phyloP scores from a whole-genome alignment of 2,797 vertebrate species.

The Rallus crepitans region DNA sequence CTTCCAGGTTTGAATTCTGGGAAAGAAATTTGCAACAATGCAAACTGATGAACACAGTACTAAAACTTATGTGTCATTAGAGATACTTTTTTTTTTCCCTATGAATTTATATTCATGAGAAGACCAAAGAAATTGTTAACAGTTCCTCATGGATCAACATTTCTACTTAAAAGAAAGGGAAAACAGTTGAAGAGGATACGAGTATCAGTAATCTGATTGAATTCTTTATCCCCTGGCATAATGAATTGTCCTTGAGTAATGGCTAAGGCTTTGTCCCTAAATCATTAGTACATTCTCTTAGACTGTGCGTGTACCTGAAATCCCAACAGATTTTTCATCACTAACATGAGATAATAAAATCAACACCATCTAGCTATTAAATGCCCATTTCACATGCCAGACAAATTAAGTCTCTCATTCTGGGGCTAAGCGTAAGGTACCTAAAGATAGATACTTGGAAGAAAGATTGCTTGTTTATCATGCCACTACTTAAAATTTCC shows the following conservation, averaged over 20 bases:
- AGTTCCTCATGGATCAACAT: conserved; percentile 9
- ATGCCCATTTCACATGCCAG: neutral
- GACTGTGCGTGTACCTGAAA: neutral
- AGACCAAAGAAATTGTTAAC: neutral
- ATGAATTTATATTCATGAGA: neutral
- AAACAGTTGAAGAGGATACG: conserved; percentile 10
- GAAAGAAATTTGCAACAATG: conserved; percentile 26
- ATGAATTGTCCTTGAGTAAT: neutral
- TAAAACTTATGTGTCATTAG: neutral
- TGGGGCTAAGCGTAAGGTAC: neutral
- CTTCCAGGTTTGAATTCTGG: conserved; percentile 20
- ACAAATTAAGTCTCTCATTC: neutral
- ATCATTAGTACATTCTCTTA: neutral
- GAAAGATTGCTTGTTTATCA: neutral
- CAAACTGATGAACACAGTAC: neutral
- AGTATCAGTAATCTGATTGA: neutral
- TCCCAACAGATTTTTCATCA: neutral
- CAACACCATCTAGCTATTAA: neutral
- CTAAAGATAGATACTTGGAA: neutral
- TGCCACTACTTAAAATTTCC: neutral
- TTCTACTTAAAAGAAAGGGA: conserved; percentile 1
- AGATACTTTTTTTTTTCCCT: neutral
- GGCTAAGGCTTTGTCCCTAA: neutral
- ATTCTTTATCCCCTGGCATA: neutral
- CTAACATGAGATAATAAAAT: neutral